Base-by-base conservation (phyloP, 2,888 invertebrate genomes). In the Nomada fucata region DNA sequence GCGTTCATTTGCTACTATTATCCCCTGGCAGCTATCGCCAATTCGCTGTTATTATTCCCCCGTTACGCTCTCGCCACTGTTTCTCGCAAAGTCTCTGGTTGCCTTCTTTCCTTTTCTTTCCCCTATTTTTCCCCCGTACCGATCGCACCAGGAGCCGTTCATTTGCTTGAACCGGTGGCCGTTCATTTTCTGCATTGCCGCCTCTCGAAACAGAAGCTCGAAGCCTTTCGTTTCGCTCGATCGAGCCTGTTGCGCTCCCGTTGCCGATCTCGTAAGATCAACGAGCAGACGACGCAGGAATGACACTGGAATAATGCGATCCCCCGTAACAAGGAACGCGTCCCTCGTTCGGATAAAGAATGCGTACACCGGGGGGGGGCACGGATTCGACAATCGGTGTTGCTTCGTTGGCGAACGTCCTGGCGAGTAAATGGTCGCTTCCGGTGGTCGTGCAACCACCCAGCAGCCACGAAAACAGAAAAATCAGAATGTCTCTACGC, bases 351-450 rank as follows among this genome's bases (percentile, higher is more conserved):
- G 11, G 29, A 1, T 26, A 5, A 9, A 11, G 9, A 11, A 47
- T 15, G 47, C 15, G 47, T 13, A 11, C 47, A 15, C 13, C 47
- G 47, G 47, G 47, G 2, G 47, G 47, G 2, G 47, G 47, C 47
- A 26, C 11, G 26, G 5, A 11, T 59, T 57, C 73, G 50, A 57
- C 57, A 74, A 86, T 76, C 67, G 75, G 55, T 65, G 65, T 77
- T 64, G 55, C 76, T 26, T 60, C 69, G 64, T 53, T 55, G 47
- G 7, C 53, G 61, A 15, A 55, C 42, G 44, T 61, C 36, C 44
- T 42, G 15, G 20, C 29, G 13, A 50, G 82, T 86, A 90, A 88
- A 85, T 86, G 86, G 83, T 74, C 84, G 84, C 87, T 89, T 89
- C 90, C 89, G 90, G 86, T 71, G 85, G 77, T 84, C 2, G 26